Evolutionary conservation across 2,113 vertebrate species (phyloP), one percentile per base, ranked within the genome.

Genomic region (Apodemus speciosus): DNA sequence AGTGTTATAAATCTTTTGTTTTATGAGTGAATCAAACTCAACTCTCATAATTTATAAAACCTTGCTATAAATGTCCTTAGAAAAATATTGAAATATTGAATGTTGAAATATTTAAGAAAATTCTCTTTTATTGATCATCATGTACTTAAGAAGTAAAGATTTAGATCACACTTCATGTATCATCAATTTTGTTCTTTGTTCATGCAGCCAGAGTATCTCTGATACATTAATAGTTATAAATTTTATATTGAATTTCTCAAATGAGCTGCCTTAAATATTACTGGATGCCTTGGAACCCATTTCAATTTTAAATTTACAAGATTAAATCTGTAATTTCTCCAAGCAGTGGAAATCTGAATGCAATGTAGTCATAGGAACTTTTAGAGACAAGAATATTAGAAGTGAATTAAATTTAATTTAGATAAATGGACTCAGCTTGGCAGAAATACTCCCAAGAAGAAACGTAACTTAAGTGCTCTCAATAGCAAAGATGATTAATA

Each of bases 321-420:
- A 91, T 73, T 92, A 94, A 79, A 92, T 90, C 16, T 84, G 21
- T 76, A 93, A 66, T 91, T 92, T 95, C 23, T 95, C 46, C 21
- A 91, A 89, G 35, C 71, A 92, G 72, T 73, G 80, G 62, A 93
- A 87, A 93, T 94, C 20, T 81, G 46, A 89, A 46, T 93, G 60
- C 9, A 89, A 87, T 86, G 75, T 16, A 92, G 69, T 46, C 88
- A 88, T 43, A 95, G 60, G 10, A 92, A 89, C 81, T 96, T 89
- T 95, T 60, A 93, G 66, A 89, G 6, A 40, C 23, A 89, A 80
- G 79, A 77, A 53, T 95, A 92, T 95, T 90, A 75, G 16, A 91
- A 93, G 32, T 76, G n/a, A 87, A 91, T 96, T 95, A 93, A 91
- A 96, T 89, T 95, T 95, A 93, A 96, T 95, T 96, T 85, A 89